These are phyloP conservation scores for Megalonaias nervosa DNA, from an alignment of 1,140 invertebrate species.

Conservation along the genomic window DNA sequence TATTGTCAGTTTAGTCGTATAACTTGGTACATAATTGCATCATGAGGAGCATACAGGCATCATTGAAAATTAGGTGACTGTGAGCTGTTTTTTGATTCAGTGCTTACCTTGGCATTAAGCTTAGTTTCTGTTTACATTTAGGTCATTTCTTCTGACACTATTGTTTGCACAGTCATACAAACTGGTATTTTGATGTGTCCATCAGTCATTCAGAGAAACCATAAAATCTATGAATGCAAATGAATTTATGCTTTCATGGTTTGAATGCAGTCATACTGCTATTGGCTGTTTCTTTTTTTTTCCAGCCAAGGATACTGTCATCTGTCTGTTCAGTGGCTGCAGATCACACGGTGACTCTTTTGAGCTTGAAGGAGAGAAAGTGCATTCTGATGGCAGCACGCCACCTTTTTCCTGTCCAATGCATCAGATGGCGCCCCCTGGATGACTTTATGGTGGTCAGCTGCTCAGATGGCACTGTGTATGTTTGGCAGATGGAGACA, in stretches of 20 bases:
- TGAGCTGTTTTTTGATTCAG: too few relatives aligned
- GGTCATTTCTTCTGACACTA: too few relatives aligned
- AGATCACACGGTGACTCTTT: constrained; percentile 95
- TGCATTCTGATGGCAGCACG: constrained; percentile 95
- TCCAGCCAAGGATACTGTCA: constrained; percentile 90
- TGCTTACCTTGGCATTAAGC: too few relatives aligned
- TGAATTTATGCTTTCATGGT: neutral
- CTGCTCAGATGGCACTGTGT: constrained; percentile 97
- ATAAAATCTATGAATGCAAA: too few relatives aligned
- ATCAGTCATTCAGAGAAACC: too few relatives aligned
- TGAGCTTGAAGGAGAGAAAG: constrained; percentile 94
- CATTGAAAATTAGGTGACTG: too few relatives aligned
- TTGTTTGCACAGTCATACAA: too few relatives aligned
- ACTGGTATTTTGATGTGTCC: too few relatives aligned
- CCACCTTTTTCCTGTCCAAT: constrained; percentile 96
- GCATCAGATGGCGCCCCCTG: constrained; percentile 96
- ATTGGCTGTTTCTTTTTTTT: constrained; percentile 26
- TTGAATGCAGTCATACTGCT: neutral
- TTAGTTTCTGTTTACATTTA: too few relatives aligned
- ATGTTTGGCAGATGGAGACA: constrained; percentile 99
- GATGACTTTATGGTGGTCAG: constrained; percentile 99
- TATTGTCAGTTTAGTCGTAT: too few relatives aligned
- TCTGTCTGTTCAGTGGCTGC: constrained; percentile 97
- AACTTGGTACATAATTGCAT: too few relatives aligned
- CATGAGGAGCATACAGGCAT: too few relatives aligned